A percentile compares a stretch with the other conserved stretches of the same genome.
Evolutionary conservation across 2,797 vertebrate species (phyloP).

Genomic region (Enteromius radiatus): DNA sequence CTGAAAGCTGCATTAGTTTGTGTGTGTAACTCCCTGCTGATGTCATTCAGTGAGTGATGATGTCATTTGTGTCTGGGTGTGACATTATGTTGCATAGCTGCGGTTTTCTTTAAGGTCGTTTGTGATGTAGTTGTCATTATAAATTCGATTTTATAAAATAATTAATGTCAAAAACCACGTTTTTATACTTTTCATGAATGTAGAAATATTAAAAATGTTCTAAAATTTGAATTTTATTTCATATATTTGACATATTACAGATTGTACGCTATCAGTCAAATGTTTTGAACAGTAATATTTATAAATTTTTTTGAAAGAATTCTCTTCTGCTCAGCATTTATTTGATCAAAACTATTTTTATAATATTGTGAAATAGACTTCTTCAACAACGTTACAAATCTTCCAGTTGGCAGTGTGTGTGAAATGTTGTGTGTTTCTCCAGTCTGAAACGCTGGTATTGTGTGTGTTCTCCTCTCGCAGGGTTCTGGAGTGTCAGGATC

Average conservation of each 20-base stretch:
- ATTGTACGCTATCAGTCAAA: not conserved
- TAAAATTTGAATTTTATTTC: not conserved
- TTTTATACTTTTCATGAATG: not conserved
- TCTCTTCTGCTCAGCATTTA: not conserved
- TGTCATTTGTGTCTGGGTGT: slow-evolving; percentile 12
- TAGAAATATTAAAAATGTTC: too few relatives aligned
- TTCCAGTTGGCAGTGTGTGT: not conserved
- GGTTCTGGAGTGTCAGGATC: slow-evolving; percentile 94
- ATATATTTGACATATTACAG: not conserved
- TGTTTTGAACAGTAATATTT: not conserved
- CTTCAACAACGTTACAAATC: too few relatives aligned
- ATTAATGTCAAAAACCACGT: not conserved
- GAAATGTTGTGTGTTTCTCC: not conserved
- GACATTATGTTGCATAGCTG: not conserved
- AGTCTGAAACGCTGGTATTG: not conserved
- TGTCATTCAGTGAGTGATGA: slow-evolving; percentile 7
- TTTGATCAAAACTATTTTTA: not conserved
- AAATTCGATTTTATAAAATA: not conserved
- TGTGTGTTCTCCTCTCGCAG: slow-evolving; percentile 70
- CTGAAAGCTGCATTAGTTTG: too few relatives aligned
- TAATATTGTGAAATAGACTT: too few relatives aligned
- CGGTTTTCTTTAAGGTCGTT: not conserved
- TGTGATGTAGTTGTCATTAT: not conserved
- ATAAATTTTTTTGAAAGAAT: too few relatives aligned
- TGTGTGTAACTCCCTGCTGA: not conserved